Evolutionary conservation across 1,140 invertebrate species (phyloP).

Genomic region (Drosophila albomicans): DNA sequence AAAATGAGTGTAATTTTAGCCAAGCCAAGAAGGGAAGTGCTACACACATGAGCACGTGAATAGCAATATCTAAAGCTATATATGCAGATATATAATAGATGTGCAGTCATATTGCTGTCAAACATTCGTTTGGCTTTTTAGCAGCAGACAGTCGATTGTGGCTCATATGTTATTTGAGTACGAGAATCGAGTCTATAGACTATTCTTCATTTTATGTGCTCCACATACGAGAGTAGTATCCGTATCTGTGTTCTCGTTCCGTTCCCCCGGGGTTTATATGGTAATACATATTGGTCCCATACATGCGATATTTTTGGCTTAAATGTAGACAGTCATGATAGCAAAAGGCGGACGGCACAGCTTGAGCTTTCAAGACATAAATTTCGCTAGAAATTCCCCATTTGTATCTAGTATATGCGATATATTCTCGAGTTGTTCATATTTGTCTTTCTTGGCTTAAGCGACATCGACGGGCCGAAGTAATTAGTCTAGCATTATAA

Average conservation of each 20-base stretch:
- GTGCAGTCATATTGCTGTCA: constrained; percentile 17
- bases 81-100: constrained; percentile 15
- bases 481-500: constrained; percentile 41
- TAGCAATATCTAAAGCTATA: constrained; percentile 6
- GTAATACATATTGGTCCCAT: constrained; percentile 67
- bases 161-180: constrained; percentile 39
- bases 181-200: constrained; percentile 17
- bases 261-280: constrained; percentile 44
- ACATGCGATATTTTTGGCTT: constrained; percentile 67
- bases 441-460: neutral
- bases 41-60: neutral
- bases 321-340: constrained; percentile 49
- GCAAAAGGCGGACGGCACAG: neutral
- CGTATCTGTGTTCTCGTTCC: constrained; percentile 4
- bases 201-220: constrained; percentile 34
- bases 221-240: constrained; percentile 10
- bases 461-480: neutral
- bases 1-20: constrained; percentile 66
- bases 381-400: constrained; percentile 3
- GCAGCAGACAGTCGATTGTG: constrained; percentile 43
- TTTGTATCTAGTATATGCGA: neutral
- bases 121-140: constrained; percentile 67
- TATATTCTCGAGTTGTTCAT: constrained; percentile 1
- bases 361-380: constrained; percentile 22
- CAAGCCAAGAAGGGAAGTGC: constrained; percentile 38